Base-by-base conservation (phyloP, 2,888 invertebrate genomes). In the Lasioglossum villosulum region DNA sequence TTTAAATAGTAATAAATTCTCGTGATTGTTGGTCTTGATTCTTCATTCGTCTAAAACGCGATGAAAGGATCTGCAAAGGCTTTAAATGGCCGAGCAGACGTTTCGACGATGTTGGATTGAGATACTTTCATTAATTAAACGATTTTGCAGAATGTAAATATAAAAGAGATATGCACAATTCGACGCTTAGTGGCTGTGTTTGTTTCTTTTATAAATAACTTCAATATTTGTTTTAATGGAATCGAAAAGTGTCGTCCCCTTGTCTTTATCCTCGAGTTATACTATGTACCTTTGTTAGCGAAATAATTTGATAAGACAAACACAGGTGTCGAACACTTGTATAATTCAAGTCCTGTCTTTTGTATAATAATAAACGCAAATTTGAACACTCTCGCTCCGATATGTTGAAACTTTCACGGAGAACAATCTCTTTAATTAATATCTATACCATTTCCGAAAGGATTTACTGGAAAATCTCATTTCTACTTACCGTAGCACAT, bases 401-500 rank as follows among this genome's bases (percentile, higher is more conserved):
- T 37, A 37, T 23, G 4, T 37, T 68, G 23, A 68, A 68, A 23
- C 23, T 19, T 37, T 37, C 10, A 34, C 23, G 10, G 23, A 34
- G 1, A 34, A 66, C 12, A 27, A 30, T 66, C 4, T 30, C 6
- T 19, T 8, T 8, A 66, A 23, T 23, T 8, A 19, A 68, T 23
- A 34, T 39, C 12, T 16, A 30, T 27, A 34, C 16, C n/a, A 45
- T 56, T 45, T 39, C 4, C 4, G 0, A 14, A n/a, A 16, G 14
- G 5, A 30, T 48, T 27, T 12, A 12, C 1, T 68, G 68, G 5
- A 23, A 68, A 48, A 30, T 19, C 74, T 5, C 23, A 34, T 78
- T 74, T 66, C 6, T 71, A 83, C 89, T 92, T 82, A 94, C 94
- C 94, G 78, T 94, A 94, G 79, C 92, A 93, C 75, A 93, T 91